These are phyloP conservation scores for Acropternis orthonyx DNA, from an alignment of 2,797 vertebrate species.

Conservation along the genomic window DNA sequence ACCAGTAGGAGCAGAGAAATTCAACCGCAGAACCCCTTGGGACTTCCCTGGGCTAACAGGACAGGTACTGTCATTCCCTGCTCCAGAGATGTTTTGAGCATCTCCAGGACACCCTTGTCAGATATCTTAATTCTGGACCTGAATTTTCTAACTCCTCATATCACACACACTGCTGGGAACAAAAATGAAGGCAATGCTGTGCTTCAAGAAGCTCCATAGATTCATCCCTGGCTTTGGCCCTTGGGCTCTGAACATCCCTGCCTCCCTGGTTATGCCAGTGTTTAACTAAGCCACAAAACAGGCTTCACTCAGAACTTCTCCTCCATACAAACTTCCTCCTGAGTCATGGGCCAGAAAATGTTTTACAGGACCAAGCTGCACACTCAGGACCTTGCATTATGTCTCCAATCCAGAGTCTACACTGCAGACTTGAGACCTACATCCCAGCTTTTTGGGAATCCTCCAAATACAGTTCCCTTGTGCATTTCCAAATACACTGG, in stretches of 20 bases:
- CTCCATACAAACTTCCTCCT: neutral
- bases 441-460: neutral
- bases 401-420: neutral
- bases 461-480: accelerated
- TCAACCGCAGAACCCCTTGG: neutral
- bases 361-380: neutral
- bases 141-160: neutral
- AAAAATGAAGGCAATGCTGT: neutral
- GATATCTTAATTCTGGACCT: neutral
- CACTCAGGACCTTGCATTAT: accelerated
- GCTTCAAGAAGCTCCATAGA: no score
- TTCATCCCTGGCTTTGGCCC: neutral
- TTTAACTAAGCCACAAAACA: neutral
- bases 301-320: neutral
- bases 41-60: neutral
- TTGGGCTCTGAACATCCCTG: neutral
- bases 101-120: neutral
- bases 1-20: neutral
- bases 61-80: neutral
- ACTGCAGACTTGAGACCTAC: neutral
- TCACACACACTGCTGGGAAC: neutral
- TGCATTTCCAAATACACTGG: neutral
- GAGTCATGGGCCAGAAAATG: accelerated
- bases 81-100: neutral
- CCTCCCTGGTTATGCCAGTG: neutral